Evolutionary conservation across 2,113 vertebrate species (phyloP).

Genomic region (Brachirus orientalis): DNA sequence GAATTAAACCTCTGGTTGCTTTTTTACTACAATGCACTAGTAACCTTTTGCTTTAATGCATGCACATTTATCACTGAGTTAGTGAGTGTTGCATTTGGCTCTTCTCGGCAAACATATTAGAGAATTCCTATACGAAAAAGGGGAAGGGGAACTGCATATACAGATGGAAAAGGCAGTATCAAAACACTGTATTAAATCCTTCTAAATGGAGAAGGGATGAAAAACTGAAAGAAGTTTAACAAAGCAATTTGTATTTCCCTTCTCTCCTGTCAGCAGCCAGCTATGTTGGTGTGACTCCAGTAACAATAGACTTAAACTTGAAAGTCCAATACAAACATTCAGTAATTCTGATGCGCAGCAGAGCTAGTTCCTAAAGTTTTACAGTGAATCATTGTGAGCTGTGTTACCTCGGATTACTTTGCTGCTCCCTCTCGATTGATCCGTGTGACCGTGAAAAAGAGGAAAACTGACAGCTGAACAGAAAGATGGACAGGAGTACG

Average conservation of each 20-base stretch:
- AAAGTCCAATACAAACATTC: slow-evolving; percentile 51
- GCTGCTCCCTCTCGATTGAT: slow-evolving; percentile 30
- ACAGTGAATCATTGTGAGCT: slow-evolving; percentile 35
- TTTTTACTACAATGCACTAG: slow-evolving; percentile 15
- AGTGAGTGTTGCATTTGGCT: slow-evolving; percentile 17
- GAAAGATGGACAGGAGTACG: slow-evolving; percentile 7
- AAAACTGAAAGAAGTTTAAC: slow-evolving; percentile 47
- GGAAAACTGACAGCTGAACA: slow-evolving; percentile 28
- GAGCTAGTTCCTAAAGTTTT: slow-evolving; percentile 33
- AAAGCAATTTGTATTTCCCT: slow-evolving; percentile 55
- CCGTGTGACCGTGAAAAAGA: slow-evolving; percentile 22
- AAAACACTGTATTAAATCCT: slow-evolving; percentile 24
- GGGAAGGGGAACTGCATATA: background rate
- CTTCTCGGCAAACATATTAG: slow-evolving; percentile 15
- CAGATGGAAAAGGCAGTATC: slow-evolving; percentile 14
- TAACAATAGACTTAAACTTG: slow-evolving; percentile 54
- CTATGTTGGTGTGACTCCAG: slow-evolving; percentile 67
- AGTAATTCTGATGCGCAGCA: slow-evolving; percentile 40
- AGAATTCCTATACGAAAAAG: slow-evolving; percentile 7
- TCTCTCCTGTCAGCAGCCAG: slow-evolving; percentile 58
- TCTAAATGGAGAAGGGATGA: slow-evolving; percentile 34
- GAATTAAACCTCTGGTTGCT: slow-evolving; percentile 27
- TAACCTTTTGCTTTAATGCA: slow-evolving; percentile 1
- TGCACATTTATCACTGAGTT: slow-evolving; percentile 9
- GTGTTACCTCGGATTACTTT: slow-evolving; percentile 35